Evolutionary conservation across 2,888 invertebrate genomes (phyloP).

Genomic region (Abrostola tripartita): DNA sequence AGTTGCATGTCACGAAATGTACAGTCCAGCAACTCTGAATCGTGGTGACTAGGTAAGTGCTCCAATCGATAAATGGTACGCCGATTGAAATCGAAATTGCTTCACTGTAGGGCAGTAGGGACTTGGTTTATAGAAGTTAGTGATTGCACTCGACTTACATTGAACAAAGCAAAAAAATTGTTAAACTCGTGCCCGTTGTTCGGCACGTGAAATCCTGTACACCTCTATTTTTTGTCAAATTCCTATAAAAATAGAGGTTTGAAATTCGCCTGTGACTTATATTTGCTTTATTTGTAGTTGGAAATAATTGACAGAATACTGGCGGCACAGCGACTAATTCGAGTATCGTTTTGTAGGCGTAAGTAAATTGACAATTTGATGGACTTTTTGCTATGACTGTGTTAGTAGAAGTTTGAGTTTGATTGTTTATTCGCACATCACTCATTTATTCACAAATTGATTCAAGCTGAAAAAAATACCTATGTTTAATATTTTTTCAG

Average conservation of each 20-base stretch:
- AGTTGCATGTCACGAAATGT: constrained; percentile 27
- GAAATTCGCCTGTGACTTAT: constrained; percentile 21
- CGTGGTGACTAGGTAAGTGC: constrained; percentile 34
- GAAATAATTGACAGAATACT: constrained; percentile 30
- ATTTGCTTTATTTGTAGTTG: constrained; percentile 24
- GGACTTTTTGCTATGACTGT: constrained; percentile 10
- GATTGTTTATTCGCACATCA: background rate
- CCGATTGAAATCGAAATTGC: constrained; percentile 43
- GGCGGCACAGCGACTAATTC: constrained; percentile 7
- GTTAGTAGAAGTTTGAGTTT: background rate
- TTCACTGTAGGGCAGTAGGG: constrained; percentile 23
- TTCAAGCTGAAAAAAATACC: too few relatives aligned
- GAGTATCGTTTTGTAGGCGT: constrained; percentile 11
- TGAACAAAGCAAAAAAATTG: constrained; percentile 36
- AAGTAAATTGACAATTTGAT: constrained; percentile 29
- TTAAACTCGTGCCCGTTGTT: constrained; percentile 16
- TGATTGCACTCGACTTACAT: constrained; percentile 18
- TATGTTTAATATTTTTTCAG: too few relatives aligned
- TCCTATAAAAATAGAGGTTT: constrained; percentile 14
- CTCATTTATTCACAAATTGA: too few relatives aligned
- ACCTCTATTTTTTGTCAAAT: constrained; percentile 8
- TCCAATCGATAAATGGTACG: constrained; percentile 40
- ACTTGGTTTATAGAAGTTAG: constrained; percentile 12
- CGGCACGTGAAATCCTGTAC: constrained; percentile 27
- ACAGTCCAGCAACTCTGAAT: constrained; percentile 21